Percentiles rank a stretch among this genome's conserved stretches.
Conservation (phyloP, 2,888 invertebrate species). For the Drosophila longiperda region DNA sequence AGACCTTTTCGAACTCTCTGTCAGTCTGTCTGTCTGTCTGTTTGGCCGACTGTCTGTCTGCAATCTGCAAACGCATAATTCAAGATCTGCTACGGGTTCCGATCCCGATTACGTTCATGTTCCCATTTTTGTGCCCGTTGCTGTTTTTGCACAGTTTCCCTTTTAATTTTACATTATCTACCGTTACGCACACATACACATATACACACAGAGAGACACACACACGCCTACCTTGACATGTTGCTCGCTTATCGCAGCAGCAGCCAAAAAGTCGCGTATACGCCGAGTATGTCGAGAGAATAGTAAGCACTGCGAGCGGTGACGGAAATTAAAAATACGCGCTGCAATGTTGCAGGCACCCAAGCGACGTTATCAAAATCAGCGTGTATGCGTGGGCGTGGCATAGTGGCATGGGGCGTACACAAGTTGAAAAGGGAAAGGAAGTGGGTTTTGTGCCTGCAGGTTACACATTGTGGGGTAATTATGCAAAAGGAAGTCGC, state of each 20-base stretch:
- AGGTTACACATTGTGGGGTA: slow-evolving; percentile 69
- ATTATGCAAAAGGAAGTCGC: slow-evolving; percentile 80
- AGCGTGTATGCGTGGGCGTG: slow-evolving; percentile 49
- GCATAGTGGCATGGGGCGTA: slow-evolving; percentile 10
- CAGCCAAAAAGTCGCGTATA: slow-evolving; percentile 64
- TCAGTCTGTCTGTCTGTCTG: slow-evolving; percentile 14
- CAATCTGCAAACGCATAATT: slow-evolving; percentile 77
- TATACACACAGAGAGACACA: slow-evolving; percentile 15
- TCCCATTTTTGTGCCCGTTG: slow-evolving; percentile 27
- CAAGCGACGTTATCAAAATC: slow-evolving; percentile 78
- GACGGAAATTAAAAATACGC: slow-evolving; percentile 80
- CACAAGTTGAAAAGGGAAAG: background rate
- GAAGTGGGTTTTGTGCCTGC: slow-evolving; percentile 29
- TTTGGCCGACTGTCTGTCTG: slow-evolving; percentile 32
- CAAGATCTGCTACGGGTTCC: slow-evolving; percentile 70
- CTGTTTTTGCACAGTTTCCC: slow-evolving; percentile 77
- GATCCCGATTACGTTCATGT: slow-evolving; percentile 33
- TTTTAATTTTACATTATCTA: slow-evolving; percentile 79
- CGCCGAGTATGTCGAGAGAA: slow-evolving; percentile 56
- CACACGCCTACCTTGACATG: slow-evolving; percentile 70
- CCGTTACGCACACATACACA: slow-evolving; percentile 44
- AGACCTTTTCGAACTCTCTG: slow-evolving; percentile 40
- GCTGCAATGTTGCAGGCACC: slow-evolving; percentile 79
- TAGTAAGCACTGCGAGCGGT: slow-evolving; percentile 49
- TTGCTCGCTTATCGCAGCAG: slow-evolving; percentile 73